Conservation (phyloP, 2,797 vertebrate species). For the Varecia variegata region DNA sequence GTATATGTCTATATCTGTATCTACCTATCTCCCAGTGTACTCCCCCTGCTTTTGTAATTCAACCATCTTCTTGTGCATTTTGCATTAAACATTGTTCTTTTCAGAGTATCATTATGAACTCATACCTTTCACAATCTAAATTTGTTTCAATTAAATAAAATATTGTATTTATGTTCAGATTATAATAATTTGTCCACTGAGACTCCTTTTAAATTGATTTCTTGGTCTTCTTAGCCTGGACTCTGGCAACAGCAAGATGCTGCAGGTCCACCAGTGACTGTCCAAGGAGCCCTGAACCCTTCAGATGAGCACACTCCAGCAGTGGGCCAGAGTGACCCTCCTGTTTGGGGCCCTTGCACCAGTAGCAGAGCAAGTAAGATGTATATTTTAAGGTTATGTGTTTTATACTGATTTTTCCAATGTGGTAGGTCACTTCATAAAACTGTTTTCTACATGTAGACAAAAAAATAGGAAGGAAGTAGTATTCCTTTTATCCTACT, state of each 20-base stretch:
- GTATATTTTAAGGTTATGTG: not conserved
- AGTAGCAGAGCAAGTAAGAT: not conserved
- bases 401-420: not conserved
- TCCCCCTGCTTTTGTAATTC: not conserved
- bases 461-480: constrained; percentile 21
- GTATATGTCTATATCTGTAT: not conserved
- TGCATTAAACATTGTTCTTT: not conserved
- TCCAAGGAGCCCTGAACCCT: not conserved
- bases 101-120: not conserved
- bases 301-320: not conserved
- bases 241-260: not conserved
- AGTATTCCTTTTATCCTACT: not conserved
- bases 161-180: not conserved
- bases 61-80: not conserved
- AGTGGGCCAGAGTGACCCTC: not conserved
- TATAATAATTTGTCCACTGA: not conserved
- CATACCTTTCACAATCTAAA: not conserved
- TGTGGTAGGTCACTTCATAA: not conserved
- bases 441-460: not conserved
- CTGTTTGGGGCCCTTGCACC: not conserved
- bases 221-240: not conserved
- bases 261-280: not conserved
- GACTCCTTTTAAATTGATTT: not conserved
- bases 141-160: not conserved
- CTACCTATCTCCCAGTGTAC: not conserved